phyloP scores from a whole-genome alignment of 2,113 vertebrate genomes.

The Heptranchias perlo region DNA sequence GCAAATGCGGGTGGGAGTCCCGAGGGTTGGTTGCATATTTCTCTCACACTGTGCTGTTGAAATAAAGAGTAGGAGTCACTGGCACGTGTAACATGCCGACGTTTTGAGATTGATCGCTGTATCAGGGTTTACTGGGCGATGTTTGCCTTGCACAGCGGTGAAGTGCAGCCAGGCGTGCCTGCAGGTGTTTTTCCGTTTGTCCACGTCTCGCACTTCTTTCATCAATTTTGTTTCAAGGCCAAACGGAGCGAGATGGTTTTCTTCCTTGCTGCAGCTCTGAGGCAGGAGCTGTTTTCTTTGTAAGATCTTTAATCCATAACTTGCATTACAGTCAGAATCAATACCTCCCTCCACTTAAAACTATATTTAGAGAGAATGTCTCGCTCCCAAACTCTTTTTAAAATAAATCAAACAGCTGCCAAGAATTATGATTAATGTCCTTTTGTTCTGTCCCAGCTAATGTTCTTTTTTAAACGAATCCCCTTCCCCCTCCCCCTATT shows the following conservation, averaged over 20 bases:
- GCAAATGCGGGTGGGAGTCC: neutral
- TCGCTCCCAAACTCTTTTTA: neutral
- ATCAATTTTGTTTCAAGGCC: neutral
- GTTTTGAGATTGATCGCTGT: neutral
- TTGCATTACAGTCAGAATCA: neutral
- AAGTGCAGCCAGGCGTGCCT: neutral
- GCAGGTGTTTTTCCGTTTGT: neutral
- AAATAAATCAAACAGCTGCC: neutral
- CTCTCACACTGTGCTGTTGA: neutral
- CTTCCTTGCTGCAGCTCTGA: neutral
- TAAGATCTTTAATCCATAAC: neutral
- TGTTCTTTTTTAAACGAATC: neutral
- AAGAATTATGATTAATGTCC: too few relatives aligned
- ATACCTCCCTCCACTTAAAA: neutral
- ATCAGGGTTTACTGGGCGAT: neutral
- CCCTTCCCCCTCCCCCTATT: too few relatives aligned
- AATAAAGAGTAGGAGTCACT: neutral
- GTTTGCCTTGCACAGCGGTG: neutral
- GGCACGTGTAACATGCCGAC: neutral
- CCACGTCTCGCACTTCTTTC: neutral
- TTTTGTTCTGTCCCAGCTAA: neutral
- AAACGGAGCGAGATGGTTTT: neutral
- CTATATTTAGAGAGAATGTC: neutral
- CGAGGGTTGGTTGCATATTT: neutral
- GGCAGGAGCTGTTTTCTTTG: neutral